A percentile compares a stretch with the other conserved stretches of the same genome.
These are phyloP conservation scores for Tarsius wallacei DNA, from an alignment of 2,797 vertebrate species.

Conservation along the genomic window DNA sequence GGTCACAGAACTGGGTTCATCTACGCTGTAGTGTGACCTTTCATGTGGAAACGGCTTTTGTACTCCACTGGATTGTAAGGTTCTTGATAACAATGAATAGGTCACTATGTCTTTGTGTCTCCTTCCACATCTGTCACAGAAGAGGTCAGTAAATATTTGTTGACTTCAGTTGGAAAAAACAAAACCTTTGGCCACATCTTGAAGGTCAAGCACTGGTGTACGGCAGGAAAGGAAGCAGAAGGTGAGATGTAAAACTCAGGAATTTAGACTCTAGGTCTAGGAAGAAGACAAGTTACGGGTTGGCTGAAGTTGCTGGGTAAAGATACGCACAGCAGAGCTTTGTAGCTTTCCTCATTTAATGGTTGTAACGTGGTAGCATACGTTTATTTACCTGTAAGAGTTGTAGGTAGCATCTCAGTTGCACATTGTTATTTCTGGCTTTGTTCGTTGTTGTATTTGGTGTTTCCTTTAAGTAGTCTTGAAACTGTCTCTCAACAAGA, in stretches of 20 bases:
- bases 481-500: background rate
- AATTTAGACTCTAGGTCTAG: background rate
- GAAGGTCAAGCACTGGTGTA: background rate
- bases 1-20: background rate
- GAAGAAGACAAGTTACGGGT: background rate
- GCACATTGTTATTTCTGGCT: background rate
- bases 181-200: background rate
- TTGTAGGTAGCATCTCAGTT: slow-evolving; percentile 25
- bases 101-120: background rate
- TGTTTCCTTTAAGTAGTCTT: slow-evolving; percentile 17
- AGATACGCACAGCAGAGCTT: background rate
- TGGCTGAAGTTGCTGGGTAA: background rate
- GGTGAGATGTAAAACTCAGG: background rate
- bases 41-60: background rate
- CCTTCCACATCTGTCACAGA: background rate
- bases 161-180: background rate
- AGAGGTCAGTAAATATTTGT: slow-evolving; percentile 26
- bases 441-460: slow-evolving; percentile 24
- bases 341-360: background rate
- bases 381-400: background rate
- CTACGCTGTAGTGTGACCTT: background rate
- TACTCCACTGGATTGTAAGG: background rate
- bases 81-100: background rate
- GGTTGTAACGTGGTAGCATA: background rate
- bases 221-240: background rate